phyloP scores from a whole-genome alignment of 2,888 invertebrate genomes.

The Cerceris rybyensis region DNA sequence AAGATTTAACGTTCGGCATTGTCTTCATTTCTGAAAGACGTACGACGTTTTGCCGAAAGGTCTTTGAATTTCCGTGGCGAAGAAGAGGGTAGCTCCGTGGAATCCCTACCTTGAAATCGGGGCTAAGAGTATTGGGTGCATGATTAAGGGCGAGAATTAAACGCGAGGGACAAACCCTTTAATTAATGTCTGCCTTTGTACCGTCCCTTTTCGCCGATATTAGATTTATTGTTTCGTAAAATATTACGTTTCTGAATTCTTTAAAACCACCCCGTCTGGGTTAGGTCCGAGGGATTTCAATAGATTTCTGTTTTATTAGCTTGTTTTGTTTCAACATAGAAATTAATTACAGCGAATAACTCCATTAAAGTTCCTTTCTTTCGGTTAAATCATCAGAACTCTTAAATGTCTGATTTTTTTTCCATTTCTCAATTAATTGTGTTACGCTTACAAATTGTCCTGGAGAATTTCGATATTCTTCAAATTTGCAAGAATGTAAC shows the following conservation, averaged over 20 bases:
- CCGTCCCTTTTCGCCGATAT: not conserved
- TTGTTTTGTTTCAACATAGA: too few species aligned
- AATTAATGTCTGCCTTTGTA: not conserved
- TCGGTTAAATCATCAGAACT: too few species aligned
- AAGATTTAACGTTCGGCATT: slow-evolving; percentile 66
- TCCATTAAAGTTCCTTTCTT: too few species aligned
- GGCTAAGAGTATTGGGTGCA: not conserved
- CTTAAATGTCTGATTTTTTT: too few species aligned
- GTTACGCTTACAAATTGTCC: too few species aligned
- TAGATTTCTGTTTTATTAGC: too few species aligned
- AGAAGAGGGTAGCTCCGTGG: slow-evolving; percentile 24
- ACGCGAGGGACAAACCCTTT: not conserved
- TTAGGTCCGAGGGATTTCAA: too few species aligned
- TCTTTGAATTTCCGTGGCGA: slow-evolving; percentile 74
- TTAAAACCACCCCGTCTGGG: not conserved
- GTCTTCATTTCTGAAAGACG: slow-evolving; percentile 69
- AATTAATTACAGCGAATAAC: too few species aligned
- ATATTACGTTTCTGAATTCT: not conserved
- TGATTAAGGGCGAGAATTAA: not conserved
- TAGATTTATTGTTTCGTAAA: not conserved
- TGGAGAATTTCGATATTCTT: too few species aligned
- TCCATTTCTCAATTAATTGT: too few species aligned
- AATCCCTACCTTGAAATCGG: not conserved
- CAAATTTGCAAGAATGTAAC: too few species aligned
- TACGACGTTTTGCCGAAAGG: slow-evolving; percentile 74